phyloP scores from a whole-genome alignment of 2,888 invertebrate genomes.

The Synergus itoensis region DNA sequence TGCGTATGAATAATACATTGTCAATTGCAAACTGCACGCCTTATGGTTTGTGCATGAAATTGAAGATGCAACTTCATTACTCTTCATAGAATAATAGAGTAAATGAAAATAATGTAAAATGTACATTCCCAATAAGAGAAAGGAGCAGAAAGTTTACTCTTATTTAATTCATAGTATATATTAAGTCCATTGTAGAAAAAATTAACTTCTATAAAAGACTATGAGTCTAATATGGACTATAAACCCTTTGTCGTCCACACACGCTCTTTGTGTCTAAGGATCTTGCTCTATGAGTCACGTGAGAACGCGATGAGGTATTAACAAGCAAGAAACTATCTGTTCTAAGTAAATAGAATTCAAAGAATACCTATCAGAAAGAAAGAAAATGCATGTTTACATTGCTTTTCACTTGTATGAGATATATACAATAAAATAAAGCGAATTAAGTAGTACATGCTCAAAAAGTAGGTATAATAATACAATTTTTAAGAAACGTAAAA shows the following conservation, averaged over 20 bases:
- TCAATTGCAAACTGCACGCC: not conserved
- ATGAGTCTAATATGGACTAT: not conserved
- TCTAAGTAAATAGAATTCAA: not conserved
- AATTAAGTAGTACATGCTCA: not conserved
- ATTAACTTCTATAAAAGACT: not conserved
- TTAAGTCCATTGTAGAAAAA: not conserved
- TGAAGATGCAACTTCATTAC: not conserved
- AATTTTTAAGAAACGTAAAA: not conserved
- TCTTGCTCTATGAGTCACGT: constrained; percentile 25
- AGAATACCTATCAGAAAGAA: not conserved
- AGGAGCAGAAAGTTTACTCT: not conserved
- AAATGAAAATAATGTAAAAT: not conserved
- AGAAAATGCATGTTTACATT: not conserved
- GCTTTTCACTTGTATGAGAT: not conserved
- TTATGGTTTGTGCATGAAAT: not conserved
- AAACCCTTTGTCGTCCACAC: constrained; percentile 15
- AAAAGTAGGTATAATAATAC: not conserved
- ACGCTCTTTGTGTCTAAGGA: constrained; percentile 34
- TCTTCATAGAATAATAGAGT: not conserved
- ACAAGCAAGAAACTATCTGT: not conserved
- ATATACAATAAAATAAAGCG: not conserved
- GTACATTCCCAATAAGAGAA: not conserved
- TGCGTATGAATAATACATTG: not conserved
- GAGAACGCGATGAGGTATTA: constrained; percentile 2
- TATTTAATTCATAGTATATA: not conserved